Conservation (phyloP, 2,797 vertebrate species). For the Onychomys torridus region DNA sequence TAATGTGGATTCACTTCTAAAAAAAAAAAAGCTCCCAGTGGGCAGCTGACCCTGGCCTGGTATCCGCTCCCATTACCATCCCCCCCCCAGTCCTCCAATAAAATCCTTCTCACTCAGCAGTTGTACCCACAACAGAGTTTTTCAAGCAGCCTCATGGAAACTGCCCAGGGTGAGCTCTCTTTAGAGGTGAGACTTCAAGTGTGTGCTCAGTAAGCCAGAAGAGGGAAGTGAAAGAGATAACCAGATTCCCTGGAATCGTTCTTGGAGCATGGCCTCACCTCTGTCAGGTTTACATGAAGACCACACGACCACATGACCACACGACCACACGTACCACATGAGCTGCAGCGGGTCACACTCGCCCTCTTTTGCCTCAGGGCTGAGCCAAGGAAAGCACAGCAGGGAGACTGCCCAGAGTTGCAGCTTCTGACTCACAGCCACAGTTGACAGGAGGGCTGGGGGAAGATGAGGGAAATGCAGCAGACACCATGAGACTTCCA, state of each 20-base stretch:
- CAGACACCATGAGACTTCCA: not conserved
- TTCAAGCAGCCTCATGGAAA: accelerated
- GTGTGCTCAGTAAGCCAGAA: not conserved
- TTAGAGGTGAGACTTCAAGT: not conserved
- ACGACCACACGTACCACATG: no score
- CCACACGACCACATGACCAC: accelerated
- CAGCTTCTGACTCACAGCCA: not conserved
- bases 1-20: not conserved
- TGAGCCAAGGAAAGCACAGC: not conserved
- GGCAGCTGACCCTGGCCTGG: not conserved
- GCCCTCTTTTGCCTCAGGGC: not conserved
- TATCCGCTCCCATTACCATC: accelerated
- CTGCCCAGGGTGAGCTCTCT: not conserved
- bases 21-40: not conserved
- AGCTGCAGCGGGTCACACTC: not conserved
- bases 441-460: not conserved
- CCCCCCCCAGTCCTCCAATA: accelerated
- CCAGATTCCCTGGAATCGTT: not conserved
- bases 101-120: accelerated
- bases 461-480: not conserved
- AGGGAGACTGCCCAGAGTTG: no score
- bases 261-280: not conserved
- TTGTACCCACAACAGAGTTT: accelerated
- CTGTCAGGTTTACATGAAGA: accelerated
- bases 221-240: not conserved